Conservation (phyloP, 2,888 invertebrate genomes). For the Sympetrum striolatum region DNA sequence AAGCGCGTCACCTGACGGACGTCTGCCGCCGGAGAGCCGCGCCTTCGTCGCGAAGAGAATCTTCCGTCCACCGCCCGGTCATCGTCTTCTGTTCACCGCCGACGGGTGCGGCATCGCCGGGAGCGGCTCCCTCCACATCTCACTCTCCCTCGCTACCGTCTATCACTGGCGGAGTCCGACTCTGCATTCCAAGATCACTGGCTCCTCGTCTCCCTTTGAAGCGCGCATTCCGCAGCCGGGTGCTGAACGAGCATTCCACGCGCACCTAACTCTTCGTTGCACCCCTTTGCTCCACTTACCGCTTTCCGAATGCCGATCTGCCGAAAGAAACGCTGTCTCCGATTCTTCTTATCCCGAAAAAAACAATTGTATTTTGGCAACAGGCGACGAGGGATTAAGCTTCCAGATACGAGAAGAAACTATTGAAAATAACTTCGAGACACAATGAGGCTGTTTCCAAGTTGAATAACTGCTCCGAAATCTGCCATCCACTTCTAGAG, state of each 20-base stretch:
- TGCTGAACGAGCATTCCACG: background rate
- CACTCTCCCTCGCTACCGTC: background rate
- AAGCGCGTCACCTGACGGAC: background rate
- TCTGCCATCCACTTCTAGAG: too few species aligned
- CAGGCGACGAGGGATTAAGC: too few species aligned
- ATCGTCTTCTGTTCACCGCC: background rate
- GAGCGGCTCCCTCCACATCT: background rate
- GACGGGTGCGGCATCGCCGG: background rate
- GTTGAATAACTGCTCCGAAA: too few species aligned
- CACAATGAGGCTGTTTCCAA: too few species aligned
- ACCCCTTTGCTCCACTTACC: too few species aligned
- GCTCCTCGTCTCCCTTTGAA: background rate
- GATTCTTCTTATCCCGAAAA: too few species aligned
- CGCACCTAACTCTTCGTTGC: background rate
- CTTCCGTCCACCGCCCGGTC: background rate
- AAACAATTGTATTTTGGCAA: too few species aligned
- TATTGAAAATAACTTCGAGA: too few species aligned
- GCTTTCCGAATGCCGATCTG: too few species aligned
- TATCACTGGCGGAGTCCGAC: background rate
- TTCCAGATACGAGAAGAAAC: too few species aligned
- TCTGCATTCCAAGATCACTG: background rate
- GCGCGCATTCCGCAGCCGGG: background rate
- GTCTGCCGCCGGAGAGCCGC: background rate
- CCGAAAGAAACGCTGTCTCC: too few species aligned
- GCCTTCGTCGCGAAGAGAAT: background rate